Percentiles rank a stretch among this genome's conserved stretches.
Conservation (phyloP, 2,797 vertebrate species). For the Hafferia zeledoni region DNA sequence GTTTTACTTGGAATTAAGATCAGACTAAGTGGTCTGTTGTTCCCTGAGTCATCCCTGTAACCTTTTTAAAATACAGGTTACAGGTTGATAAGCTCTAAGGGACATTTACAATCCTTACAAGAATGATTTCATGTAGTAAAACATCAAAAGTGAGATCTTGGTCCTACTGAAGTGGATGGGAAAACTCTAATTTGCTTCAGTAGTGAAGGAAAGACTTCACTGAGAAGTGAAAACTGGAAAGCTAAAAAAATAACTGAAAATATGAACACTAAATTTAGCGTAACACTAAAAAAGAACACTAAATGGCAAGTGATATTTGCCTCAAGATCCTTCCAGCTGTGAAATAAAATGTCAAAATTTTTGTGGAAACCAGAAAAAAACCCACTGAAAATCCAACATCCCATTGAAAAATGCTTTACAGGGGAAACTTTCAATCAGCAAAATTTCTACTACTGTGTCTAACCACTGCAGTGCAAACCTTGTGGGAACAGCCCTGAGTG, state of each 20-base stretch:
- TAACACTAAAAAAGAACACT: not conserved
- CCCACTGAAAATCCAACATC: not conserved
- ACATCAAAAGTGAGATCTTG: not conserved
- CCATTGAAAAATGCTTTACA: not conserved
- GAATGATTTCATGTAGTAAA: not conserved
- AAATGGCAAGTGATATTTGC: conserved; percentile 14
- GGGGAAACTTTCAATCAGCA: not conserved
- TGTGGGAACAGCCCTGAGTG: not conserved
- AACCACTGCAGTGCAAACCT: not conserved
- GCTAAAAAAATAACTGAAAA: conserved; percentile 20
- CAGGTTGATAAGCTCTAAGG: not conserved
- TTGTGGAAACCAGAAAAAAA: not conserved
- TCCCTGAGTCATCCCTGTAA: not conserved
- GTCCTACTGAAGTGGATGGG: not conserved
- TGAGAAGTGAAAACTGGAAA: not conserved
- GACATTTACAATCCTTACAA: not conserved
- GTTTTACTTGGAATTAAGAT: not conserved
- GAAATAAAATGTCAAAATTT: conserved; percentile 17
- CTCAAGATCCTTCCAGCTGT: conserved; percentile 39
- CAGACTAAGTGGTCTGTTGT: not conserved
- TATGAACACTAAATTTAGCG: conserved; percentile 3
- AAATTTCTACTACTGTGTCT: not conserved
- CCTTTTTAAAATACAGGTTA: conserved; percentile 1
- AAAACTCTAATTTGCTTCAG: not conserved
- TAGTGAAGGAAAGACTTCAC: not conserved